phyloP scores from a whole-genome alignment of 1,140 invertebrate species.

The Drosophila kepulauana region DNA sequence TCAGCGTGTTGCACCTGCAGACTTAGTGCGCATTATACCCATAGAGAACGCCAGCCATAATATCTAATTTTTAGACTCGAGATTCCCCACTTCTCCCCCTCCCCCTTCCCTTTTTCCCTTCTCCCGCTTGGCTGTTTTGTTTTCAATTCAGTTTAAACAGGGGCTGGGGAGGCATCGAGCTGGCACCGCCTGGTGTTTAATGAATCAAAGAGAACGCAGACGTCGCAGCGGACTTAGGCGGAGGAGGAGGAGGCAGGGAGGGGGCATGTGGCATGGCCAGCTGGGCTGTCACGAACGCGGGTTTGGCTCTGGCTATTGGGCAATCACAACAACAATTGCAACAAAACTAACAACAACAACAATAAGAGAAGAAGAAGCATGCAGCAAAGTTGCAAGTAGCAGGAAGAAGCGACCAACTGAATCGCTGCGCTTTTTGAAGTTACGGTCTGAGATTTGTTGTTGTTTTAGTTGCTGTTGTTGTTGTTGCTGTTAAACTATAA shows the following conservation, averaged over 20 bases:
- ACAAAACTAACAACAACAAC: slow-evolving; percentile 51
- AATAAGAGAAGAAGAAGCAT: slow-evolving; percentile 47
- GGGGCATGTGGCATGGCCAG: slow-evolving; percentile 43
- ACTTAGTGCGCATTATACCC: slow-evolving; percentile 71
- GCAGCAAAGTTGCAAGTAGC: slow-evolving; percentile 57
- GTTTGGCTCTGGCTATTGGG: slow-evolving; percentile 57
- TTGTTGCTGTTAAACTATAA: slow-evolving; percentile 59
- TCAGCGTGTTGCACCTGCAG: slow-evolving; percentile 71
- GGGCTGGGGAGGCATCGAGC: neutral
- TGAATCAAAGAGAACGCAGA: slow-evolving; percentile 67
- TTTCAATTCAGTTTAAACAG: slow-evolving; percentile 20
- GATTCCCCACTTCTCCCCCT: slow-evolving; percentile 8
- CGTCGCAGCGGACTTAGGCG: slow-evolving; percentile 14
- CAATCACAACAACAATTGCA: slow-evolving; percentile 35
- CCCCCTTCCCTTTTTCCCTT: slow-evolving; percentile 6
- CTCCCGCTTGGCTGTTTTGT: slow-evolving; percentile 12
- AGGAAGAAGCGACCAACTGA: slow-evolving; percentile 78
- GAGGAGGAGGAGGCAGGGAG: neutral
- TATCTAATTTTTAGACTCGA: slow-evolving; percentile 72
- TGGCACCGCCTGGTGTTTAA: slow-evolving; percentile 50
- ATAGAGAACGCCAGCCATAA: slow-evolving; percentile 62
- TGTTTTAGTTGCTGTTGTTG: slow-evolving; percentile 38
- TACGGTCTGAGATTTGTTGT: slow-evolving; percentile 50
- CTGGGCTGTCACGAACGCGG: slow-evolving; percentile 71
- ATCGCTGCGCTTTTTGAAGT: slow-evolving; percentile 75